phyloP scores from a whole-genome alignment of 1,140 invertebrate species.

The Zaprionus inermis region DNA sequence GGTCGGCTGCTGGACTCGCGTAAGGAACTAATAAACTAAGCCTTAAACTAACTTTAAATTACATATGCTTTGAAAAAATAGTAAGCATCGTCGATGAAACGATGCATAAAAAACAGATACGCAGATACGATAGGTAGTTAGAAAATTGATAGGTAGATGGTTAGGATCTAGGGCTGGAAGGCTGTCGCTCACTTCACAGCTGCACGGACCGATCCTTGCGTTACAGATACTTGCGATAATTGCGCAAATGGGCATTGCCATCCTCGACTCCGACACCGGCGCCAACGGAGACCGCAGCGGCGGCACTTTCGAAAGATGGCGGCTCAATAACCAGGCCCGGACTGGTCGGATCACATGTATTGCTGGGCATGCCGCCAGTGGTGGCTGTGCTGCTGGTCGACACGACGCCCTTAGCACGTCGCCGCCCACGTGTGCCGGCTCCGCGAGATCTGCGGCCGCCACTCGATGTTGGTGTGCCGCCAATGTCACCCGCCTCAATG shows the following conservation, averaged over 20 bases:
- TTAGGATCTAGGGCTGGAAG: slow-evolving; percentile 16
- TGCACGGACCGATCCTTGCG: slow-evolving; percentile 39
- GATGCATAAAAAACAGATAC: slow-evolving; percentile 38
- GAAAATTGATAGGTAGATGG: slow-evolving; percentile 21
- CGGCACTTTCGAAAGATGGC: slow-evolving; percentile 82
- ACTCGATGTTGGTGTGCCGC: slow-evolving; percentile 52
- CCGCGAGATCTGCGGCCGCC: slow-evolving; percentile 59
- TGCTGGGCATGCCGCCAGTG: slow-evolving; percentile 33
- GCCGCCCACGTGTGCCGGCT: slow-evolving; percentile 70
- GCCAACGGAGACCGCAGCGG: slow-evolving; percentile 70
- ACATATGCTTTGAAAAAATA: slow-evolving; percentile 43
- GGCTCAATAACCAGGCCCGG: slow-evolving; percentile 73
- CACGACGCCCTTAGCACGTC: slow-evolving; percentile 56
- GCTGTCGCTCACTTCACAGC: slow-evolving; percentile 14
- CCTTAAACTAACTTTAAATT: slow-evolving; percentile 68
- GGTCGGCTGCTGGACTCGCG: slow-evolving; percentile 29
- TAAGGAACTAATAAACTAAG: slow-evolving; percentile 70
- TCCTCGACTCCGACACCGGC: slow-evolving; percentile 64
- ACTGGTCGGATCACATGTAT: slow-evolving; percentile 69
- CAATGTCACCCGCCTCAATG: slow-evolving; percentile 63
- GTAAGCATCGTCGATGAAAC: slow-evolving; percentile 43
- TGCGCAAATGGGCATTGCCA: slow-evolving; percentile 75
- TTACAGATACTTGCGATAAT: slow-evolving; percentile 84
- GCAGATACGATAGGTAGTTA: slow-evolving; percentile 26
- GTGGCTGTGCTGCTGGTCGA: slow-evolving; percentile 3